A percentile compares a stretch with the other conserved stretches of the same genome.
These are phyloP conservation scores for Gallinago paraguaiae DNA, from an alignment of 2,113 vertebrate genomes.

Conservation along the genomic window DNA sequence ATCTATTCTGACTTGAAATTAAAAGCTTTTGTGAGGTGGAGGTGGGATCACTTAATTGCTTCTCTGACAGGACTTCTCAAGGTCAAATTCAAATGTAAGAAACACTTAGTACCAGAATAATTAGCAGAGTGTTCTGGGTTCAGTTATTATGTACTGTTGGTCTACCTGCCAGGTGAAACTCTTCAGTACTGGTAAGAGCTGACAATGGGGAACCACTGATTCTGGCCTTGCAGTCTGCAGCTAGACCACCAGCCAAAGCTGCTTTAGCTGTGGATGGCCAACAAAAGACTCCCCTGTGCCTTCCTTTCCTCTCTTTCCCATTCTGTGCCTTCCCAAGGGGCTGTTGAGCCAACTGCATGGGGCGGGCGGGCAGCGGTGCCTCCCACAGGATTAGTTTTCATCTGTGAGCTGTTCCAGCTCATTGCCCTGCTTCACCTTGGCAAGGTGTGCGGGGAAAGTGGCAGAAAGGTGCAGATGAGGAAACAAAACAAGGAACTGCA, in stretches of 20 bases:
- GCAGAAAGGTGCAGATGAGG: background rate
- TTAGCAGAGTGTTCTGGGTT: background rate
- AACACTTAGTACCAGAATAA: background rate
- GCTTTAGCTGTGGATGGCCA: background rate
- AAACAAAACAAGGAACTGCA: background rate
- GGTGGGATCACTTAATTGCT: background rate
- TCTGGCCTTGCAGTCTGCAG: background rate
- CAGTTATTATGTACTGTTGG: background rate
- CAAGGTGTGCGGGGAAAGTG: accelerated
- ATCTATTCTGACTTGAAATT: background rate
- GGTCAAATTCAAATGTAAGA: background rate
- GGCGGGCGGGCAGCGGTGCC: background rate
- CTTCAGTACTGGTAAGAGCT: background rate
- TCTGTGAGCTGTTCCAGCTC: background rate
- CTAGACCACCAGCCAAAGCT: background rate
- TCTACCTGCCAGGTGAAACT: background rate
- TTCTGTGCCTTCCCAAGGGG: background rate
- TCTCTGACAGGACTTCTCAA: background rate
- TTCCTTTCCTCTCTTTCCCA: background rate
- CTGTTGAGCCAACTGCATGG: accelerated
- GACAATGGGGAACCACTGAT: background rate
- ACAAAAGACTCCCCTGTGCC: background rate
- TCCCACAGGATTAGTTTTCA: background rate
- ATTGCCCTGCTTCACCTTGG: background rate
- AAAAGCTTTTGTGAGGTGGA: background rate